phyloP scores from a whole-genome alignment of 2,888 invertebrate species.

The Invenusta paracnida region DNA sequence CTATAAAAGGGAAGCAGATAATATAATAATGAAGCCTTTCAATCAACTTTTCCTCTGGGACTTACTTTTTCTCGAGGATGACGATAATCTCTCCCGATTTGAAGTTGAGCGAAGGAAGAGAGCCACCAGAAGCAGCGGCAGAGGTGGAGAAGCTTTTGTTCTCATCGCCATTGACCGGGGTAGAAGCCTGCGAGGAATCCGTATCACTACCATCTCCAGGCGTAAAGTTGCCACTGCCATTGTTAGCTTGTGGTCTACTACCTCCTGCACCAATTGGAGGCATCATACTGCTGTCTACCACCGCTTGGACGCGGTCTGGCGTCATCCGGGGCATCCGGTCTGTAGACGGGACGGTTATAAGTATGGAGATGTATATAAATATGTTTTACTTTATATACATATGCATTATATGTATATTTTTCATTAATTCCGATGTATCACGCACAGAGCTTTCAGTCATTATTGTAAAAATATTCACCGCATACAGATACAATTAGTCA shows the following conservation, averaged over 20 bases:
- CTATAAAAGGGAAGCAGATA: no score
- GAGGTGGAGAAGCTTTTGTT: slow-evolving; percentile 56
- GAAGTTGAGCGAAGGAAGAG: slow-evolving; percentile 66
- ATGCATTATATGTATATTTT: no score
- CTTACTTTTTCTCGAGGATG: slow-evolving; percentile 76
- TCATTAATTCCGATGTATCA: no score
- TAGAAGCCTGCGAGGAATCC: not conserved
- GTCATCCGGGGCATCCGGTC: slow-evolving; percentile 67
- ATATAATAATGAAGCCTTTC: no score
- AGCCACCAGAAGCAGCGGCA: slow-evolving; percentile 57
- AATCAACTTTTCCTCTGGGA: no score
- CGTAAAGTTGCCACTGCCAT: not conserved
- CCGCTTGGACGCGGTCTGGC: slow-evolving; percentile 11
- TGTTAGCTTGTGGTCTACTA: no score
- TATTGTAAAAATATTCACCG: no score
- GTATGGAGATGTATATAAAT: no score
- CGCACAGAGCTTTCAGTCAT: no score
- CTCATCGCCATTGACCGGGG: not conserved
- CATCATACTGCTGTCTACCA: not conserved
- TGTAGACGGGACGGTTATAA: slow-evolving; percentile 54
- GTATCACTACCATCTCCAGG: not conserved
- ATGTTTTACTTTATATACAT: no score
- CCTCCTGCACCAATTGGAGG: not conserved
- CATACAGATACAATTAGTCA: no score
- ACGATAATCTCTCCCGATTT: slow-evolving; percentile 83